Conservation (phyloP, 2,113 vertebrate genomes). For the Amphiprion ocellaris region DNA sequence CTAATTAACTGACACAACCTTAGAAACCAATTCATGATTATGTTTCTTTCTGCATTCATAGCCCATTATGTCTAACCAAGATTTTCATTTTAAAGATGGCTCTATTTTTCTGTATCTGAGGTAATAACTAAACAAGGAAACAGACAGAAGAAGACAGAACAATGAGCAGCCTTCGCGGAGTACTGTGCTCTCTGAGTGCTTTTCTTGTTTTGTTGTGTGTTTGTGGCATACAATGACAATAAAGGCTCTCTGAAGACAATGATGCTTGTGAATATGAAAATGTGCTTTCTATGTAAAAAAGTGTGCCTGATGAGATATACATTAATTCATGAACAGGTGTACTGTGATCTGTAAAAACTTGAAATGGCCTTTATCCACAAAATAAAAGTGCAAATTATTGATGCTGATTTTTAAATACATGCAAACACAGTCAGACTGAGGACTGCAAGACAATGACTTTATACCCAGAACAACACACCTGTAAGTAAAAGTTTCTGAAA, state of each 20-base stretch:
- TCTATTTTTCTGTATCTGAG: slow-evolving; percentile 21
- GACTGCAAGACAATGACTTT: background rate
- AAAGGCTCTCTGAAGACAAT: slow-evolving; percentile 3
- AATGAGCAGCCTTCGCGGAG: too few relatives aligned
- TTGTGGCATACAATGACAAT: too few relatives aligned
- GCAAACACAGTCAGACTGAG: slow-evolving; percentile 4
- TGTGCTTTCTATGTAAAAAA: slow-evolving; percentile 32
- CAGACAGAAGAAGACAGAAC: too few relatives aligned
- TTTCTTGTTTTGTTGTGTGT: too few relatives aligned
- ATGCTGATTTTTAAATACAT: slow-evolving; percentile 9
- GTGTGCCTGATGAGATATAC: slow-evolving; percentile 37
- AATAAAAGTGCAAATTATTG: slow-evolving; percentile 24
- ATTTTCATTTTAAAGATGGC: slow-evolving; percentile 44
- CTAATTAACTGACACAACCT: slow-evolving; percentile 74
- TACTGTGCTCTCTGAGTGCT: too few relatives aligned
- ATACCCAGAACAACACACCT: background rate
- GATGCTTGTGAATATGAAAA: slow-evolving; percentile 31
- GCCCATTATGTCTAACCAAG: slow-evolving; percentile 66
- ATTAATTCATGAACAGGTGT: slow-evolving; percentile 66
- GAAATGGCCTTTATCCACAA: slow-evolving; percentile 43
- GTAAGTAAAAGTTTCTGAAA: background rate
- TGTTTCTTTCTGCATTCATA: slow-evolving; percentile 38
- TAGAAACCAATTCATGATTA: slow-evolving; percentile 50
- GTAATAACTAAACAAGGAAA: slow-evolving; percentile 38
- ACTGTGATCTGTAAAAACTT: slow-evolving; percentile 34